Evolutionary conservation across 2,888 invertebrate genomes (phyloP).

Genomic region (Mesorhabditis spiculigera): DNA sequence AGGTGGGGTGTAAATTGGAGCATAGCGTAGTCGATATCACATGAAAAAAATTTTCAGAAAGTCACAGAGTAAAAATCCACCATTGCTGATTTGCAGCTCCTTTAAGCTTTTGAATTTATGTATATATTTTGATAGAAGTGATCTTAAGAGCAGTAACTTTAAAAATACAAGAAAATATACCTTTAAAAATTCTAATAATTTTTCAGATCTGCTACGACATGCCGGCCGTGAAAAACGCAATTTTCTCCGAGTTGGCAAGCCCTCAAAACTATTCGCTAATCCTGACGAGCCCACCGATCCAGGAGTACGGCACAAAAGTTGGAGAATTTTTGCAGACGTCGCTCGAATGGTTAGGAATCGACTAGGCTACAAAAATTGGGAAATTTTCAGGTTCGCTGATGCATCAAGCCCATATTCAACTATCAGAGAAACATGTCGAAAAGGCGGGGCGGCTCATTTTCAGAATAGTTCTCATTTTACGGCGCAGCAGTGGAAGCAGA

Average conservation of each 20-base stretch:
- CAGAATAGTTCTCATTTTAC: conserved; percentile 38
- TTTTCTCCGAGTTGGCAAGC: conserved; percentile 18
- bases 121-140: too few species aligned
- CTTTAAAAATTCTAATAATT: conserved; percentile 2
- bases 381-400: conserved; percentile 14
- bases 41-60: too few species aligned
- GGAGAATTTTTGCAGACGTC: conserved; percentile 27
- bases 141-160: too few species aligned
- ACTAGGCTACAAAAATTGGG: too few species aligned
- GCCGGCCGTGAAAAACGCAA: conserved; percentile 18
- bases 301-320: conserved; percentile 23
- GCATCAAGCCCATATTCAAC: conserved; percentile 13
- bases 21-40: too few species aligned
- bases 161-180: too few species aligned
- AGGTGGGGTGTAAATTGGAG: neutral
- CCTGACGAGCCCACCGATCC: conserved; percentile 7
- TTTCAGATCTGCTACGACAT: conserved; percentile 38
- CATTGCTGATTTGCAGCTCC: too few species aligned
- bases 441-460: conserved; percentile 21
- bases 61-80: too few species aligned
- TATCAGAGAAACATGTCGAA: conserved; percentile 32
- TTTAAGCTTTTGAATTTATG: too few species aligned
- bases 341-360: conserved; percentile 34
- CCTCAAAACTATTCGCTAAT: conserved; percentile 14
- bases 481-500: conserved; percentile 48